Conservation (phyloP, 2,797 vertebrate genomes). For the Hydrophis major region DNA sequence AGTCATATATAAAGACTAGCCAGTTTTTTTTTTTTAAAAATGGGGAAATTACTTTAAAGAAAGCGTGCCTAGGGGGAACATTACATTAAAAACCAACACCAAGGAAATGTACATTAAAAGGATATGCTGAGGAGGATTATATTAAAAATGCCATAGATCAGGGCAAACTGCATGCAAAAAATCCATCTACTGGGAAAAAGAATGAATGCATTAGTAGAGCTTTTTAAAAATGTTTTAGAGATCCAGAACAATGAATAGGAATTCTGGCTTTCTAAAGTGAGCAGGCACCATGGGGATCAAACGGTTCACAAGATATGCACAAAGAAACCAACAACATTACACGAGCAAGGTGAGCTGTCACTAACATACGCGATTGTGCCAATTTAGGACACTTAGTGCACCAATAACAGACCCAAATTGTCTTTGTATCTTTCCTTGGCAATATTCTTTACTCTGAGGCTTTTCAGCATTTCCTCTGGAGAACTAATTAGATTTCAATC, state of each 20-base stretch:
- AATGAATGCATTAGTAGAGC: not conserved
- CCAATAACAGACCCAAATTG: not conserved
- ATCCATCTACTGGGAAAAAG: not conserved
- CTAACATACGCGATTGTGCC: not conserved
- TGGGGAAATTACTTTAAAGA: not conserved
- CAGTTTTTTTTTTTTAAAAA: not conserved
- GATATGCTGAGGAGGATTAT: not conserved
- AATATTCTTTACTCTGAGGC: not conserved
- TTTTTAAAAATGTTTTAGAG: not conserved
- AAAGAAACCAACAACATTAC: not conserved
- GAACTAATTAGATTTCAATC: constrained; percentile 8
- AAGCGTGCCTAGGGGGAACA: not conserved
- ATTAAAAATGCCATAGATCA: not conserved
- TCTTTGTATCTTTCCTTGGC: not conserved
- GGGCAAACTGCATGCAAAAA: not conserved
- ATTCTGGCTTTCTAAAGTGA: not conserved
- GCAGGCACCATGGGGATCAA: not conserved
- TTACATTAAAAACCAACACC: not conserved
- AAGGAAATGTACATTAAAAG: not conserved
- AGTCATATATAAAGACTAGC: not conserved
- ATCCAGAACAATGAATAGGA: not conserved
- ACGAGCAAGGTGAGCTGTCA: not conserved
- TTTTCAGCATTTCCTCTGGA: not conserved
- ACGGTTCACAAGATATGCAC: not conserved
- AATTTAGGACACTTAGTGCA: not conserved